Evolutionary conservation across 2,888 invertebrate genomes (phyloP).

Genomic region (Pandemis cinnamomeana): DNA sequence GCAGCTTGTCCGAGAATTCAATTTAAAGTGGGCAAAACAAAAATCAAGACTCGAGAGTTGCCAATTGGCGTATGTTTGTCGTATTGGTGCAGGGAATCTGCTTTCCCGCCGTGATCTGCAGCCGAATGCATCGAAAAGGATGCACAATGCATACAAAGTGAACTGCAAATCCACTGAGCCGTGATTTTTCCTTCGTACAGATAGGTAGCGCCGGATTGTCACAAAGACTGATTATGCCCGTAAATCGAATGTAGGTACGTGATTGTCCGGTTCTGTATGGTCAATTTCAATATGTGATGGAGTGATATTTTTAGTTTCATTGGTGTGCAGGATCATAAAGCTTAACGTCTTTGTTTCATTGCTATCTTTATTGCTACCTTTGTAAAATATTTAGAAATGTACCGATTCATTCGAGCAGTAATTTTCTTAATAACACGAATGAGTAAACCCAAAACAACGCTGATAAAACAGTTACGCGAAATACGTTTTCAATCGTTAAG

Average conservation of each 20-base stretch:
- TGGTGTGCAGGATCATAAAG: too few species aligned
- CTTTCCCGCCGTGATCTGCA: constrained; percentile 62
- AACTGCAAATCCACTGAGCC: constrained; percentile 62
- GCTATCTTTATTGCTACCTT: too few species aligned
- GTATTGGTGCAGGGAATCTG: constrained; percentile 62
- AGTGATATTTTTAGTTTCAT: not conserved
- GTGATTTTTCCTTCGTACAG: constrained; percentile 67
- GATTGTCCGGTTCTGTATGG: constrained; percentile 37
- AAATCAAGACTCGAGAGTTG: constrained; percentile 62
- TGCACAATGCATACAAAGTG: constrained; percentile 77
- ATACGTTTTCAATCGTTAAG: constrained; percentile 34
- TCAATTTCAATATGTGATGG: not conserved
- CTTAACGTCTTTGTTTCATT: too few species aligned
- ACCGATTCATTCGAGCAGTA: not conserved
- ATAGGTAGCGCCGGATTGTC: constrained; percentile 47
- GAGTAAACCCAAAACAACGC: constrained; percentile 17
- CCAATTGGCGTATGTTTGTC: constrained; percentile 74
- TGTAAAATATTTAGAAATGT: not conserved
- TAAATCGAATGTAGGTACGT: constrained; percentile 50
- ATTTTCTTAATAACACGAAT: constrained; percentile 9
- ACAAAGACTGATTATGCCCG: constrained; percentile 61
- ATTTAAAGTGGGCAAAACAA: constrained; percentile 61
- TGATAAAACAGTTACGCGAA: constrained; percentile 14
- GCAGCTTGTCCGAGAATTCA: constrained; percentile 48
- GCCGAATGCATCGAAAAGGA: constrained; percentile 60